Evolutionary conservation across 2,113 vertebrate genomes (phyloP).

Genomic region (Rhinichthys klamathensis): DNA sequence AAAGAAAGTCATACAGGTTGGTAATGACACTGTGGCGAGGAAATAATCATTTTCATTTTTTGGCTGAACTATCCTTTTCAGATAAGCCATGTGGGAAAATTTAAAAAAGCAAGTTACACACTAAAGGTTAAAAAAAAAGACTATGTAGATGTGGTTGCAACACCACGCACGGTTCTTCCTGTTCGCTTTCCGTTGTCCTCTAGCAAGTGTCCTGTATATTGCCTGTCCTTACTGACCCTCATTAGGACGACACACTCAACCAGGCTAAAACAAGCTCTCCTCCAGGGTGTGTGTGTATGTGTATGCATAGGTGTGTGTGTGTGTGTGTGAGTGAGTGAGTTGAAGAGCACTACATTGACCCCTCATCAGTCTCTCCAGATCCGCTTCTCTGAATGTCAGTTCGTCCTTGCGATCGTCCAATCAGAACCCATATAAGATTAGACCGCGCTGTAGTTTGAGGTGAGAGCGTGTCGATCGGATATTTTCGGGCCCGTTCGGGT

Average conservation of each 20-base stretch:
- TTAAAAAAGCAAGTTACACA: neutral
- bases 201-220: conserved; percentile 38
- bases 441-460: neutral
- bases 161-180: neutral
- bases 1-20: neutral
- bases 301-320: conserved; percentile 39
- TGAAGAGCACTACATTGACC: conserved; percentile 44
- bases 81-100: neutral
- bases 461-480: neutral
- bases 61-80: neutral
- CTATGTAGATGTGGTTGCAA: neutral
- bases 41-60: neutral
- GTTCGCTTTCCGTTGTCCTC: conserved; percentile 16
- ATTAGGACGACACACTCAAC: conserved; percentile 51
- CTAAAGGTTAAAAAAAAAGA: conserved; percentile 1
- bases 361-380: conserved; percentile 53
- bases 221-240: conserved; percentile 54
- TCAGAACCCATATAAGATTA: conserved; percentile 24
- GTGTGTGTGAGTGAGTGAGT: conserved; percentile 23
- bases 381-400: conserved; percentile 53
- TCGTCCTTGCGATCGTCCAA: conserved; percentile 36
- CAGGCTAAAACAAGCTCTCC: conserved; percentile 49
- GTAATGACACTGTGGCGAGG: neutral
- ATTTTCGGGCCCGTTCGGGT: neutral
- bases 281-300: conserved; percentile 35